Evolutionary conservation across 2,113 vertebrate species (phyloP).

Genomic region (Merops nubicus): DNA sequence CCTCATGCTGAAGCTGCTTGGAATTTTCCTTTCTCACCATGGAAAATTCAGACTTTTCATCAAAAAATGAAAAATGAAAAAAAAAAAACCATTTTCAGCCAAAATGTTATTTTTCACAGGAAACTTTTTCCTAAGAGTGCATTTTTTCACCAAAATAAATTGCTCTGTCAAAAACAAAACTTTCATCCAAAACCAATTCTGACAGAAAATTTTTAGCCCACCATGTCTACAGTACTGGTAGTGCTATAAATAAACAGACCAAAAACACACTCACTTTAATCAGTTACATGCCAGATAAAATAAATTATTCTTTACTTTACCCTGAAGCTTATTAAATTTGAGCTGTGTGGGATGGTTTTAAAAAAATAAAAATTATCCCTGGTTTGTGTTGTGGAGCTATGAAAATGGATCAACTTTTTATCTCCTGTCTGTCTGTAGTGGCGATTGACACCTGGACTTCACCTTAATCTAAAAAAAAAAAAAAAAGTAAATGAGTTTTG

Average conservation of each 20-base stretch:
- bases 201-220: neutral
- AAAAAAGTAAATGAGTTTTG: neutral
- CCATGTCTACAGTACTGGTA: neutral
- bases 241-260: constrained; percentile 14
- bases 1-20: constrained; percentile 29
- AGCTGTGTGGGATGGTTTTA: neutral
- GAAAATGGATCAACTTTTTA: neutral
- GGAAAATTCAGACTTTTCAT: constrained; percentile 40
- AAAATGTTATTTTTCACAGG: constrained; percentile 13
- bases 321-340: neutral
- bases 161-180: constrained; percentile 9
- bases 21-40: constrained; percentile 36
- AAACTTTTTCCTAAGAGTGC: neutral
- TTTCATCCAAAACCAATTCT: constrained; percentile 4
- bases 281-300: constrained; percentile 24
- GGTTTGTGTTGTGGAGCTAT: neutral
- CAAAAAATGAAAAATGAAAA: neutral
- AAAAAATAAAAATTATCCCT: neutral
- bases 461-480: neutral
- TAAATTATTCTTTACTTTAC: neutral
- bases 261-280: neutral
- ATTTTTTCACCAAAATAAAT: constrained; percentile 47
- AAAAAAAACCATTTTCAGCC: neutral
- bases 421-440: neutral
- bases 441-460: neutral